Base-by-base conservation (phyloP, 1,140 invertebrate genomes). In the Anoplophora glabripennis region DNA sequence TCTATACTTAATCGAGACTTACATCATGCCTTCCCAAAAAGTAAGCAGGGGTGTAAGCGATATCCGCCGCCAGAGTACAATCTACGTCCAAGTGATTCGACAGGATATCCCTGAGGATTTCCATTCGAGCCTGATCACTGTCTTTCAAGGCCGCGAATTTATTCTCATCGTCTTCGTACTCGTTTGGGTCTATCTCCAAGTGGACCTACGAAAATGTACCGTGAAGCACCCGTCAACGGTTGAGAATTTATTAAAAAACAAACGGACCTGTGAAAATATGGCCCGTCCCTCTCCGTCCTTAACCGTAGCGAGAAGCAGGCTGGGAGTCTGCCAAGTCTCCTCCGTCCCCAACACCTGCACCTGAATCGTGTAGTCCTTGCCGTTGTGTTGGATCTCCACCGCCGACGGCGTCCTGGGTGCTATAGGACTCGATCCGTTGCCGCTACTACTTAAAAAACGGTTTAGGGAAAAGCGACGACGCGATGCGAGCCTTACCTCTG, bases 311-410 rank as follows among this genome's bases (percentile, higher is more conserved):
- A 89, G 78, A 45, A 93, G 76, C 45, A 94, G 79, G 59, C 89
- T 89, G 1, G 90, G 90, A 3, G 89, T 92, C 35, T 91, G 86
- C 87, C 89, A 91, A 0, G 89, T 91, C 72, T 92, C 89, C 69
- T 93, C 90, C 0, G 84, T 86, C 0, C 89, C 90, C 33, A 94
- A 72, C 11, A 91, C 83, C 70, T 87, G 83, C 1, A 93, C 84
- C 42, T 87, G 80, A 46, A 93, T 76, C 35, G 83, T 83, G 66
- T 91, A 86, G 10, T 76, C 77, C 34, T 85, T 83, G 1, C 87
- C 86, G 17, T 79, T 78, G 56, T 86, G 82, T 71, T 89, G 86
- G n/a, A 87, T 75, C 63, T 80, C 83, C 11, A 83, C 77, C 5
- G 78, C 77, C 0, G 76, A 77, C 3, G 80, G 85, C 61, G 69